These are phyloP conservation scores for Troides oblongomaculatus DNA, from an alignment of 2,888 invertebrate genomes.

Conservation along the genomic window DNA sequence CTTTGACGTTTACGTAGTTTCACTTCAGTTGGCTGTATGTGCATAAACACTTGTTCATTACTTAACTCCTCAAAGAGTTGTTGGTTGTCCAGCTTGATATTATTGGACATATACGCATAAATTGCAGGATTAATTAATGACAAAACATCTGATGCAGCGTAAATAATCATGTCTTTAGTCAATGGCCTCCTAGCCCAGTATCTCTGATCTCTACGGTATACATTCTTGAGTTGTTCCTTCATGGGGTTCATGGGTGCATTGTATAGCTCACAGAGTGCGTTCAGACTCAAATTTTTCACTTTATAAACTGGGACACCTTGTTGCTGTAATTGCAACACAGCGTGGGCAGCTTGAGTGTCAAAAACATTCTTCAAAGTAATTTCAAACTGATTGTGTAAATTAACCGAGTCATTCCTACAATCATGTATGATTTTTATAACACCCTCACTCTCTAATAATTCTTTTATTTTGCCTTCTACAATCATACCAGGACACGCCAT, in stretches of 20 bases:
- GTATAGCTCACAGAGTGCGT: constrained; percentile 94
- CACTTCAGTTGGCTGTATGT: constrained; percentile 91
- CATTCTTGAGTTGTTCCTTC: constrained; percentile 93
- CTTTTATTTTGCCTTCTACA: constrained; percentile 87
- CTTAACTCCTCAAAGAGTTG: constrained; percentile 90
- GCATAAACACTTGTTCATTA: constrained; percentile 92
- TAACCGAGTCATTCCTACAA: constrained; percentile 94
- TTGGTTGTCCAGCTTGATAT: constrained; percentile 85
- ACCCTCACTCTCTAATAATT: constrained; percentile 88
- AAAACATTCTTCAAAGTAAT: constrained; percentile 91
- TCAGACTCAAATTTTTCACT: constrained; percentile 94
- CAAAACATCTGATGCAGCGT: constrained; percentile 93
- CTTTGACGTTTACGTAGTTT: constrained; percentile 93
- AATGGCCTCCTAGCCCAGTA: constrained; percentile 95
- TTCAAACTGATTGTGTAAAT: constrained; percentile 91
- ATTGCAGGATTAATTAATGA: constrained; percentile 92
- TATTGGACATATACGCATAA: constrained; percentile 83
- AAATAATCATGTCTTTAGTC: constrained; percentile 93
- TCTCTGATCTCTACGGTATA: constrained; percentile 90
- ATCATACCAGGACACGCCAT: constrained; percentile 90
- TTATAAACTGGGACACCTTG: constrained; percentile 95
- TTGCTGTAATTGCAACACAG: constrained; percentile 93
- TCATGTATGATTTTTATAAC: constrained; percentile 95
- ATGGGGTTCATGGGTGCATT: constrained; percentile 93
- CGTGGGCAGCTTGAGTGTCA: constrained; percentile 96